Base-by-base conservation (phyloP, 2,888 invertebrate genomes). In the Acleris holmiana region DNA sequence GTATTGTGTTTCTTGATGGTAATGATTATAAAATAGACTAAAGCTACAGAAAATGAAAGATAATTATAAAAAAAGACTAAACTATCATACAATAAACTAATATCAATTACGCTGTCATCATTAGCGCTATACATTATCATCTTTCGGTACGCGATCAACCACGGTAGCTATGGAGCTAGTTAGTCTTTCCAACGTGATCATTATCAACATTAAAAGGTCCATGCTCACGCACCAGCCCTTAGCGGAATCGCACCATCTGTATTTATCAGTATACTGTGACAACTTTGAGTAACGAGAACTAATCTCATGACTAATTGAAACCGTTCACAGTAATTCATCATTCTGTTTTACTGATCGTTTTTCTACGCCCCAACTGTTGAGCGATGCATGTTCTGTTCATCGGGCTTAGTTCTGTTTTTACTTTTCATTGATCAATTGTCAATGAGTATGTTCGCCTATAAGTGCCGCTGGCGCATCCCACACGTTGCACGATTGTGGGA, bases 231-330 rank as follows among this genome's bases (percentile, higher is more conserved):
- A 7, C 13, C n/a, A 17, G n/a, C 44, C 44, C 17, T 44, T 44
- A 44, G 17, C 17, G 15, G n/a, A 44, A 44, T 44, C 44, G 17
- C n/a, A 7, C 17, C 44, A 44, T 44, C 72, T 75, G 74, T 75
- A 67, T 70, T 69, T 68, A 59, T 69, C 5, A 29, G 48, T 61
- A 25, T 40, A 19, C 25, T 65, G 55, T 49, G 47, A 71, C 72
- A 70, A 77, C 84, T 83, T 83, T 83, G 79, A 84, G 81, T 86
- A 87, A 84, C 83, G 80, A 86, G 84, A 84, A 85, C 79, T 83
- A 84, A 85, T 83, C 79, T 74, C 73, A 78, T 84, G 85, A 86
- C 82, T 86, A 84, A 88, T 86, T 85, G 82, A 74, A 78, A 78
- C 77, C 73, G 75, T 79, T 76, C 76, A 69, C 71, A 74, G 77